These are phyloP conservation scores for Eupithecia exiguata DNA, from an alignment of 2,888 invertebrate genomes.

Conservation along the genomic window DNA sequence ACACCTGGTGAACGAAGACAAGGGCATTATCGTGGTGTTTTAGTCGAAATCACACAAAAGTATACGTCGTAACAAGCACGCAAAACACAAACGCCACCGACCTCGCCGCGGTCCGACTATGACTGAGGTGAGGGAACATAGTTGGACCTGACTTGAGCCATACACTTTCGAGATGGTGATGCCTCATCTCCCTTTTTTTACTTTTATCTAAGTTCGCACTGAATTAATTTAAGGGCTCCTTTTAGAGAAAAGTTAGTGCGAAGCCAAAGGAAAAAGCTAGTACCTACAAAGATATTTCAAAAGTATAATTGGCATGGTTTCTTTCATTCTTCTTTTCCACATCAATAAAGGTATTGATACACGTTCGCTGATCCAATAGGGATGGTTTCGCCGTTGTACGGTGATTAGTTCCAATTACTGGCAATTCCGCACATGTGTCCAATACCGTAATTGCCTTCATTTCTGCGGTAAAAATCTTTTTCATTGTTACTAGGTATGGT, in stretches of 20 bases:
- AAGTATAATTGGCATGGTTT: background rate
- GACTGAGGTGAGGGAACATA: no score
- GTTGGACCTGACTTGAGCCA: no score
- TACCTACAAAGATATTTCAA: background rate
- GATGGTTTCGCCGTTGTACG: conserved; percentile 47
- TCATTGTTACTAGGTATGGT: background rate
- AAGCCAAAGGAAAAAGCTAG: background rate
- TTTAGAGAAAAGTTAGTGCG: background rate
- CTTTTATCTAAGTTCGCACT: no score
- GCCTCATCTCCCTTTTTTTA: no score
- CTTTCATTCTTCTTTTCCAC: background rate
- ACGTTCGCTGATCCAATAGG: conserved; percentile 28
- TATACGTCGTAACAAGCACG: no score
- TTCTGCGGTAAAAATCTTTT: conserved; percentile 37
- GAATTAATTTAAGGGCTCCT: no score
- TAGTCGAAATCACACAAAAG: no score
- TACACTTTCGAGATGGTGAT: no score
- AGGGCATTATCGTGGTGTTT: no score
- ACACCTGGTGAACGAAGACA: no score
- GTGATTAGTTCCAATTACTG: conserved; percentile 71
- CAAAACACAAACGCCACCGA: no score
- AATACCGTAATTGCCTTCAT: conserved; percentile 68
- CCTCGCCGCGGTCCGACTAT: no score
- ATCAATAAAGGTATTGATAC: conserved; percentile 26
- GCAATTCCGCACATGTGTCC: conserved; percentile 68